These are phyloP conservation scores for Bombus superbus DNA, from an alignment of 1,140 invertebrate genomes.

Conservation along the genomic window DNA sequence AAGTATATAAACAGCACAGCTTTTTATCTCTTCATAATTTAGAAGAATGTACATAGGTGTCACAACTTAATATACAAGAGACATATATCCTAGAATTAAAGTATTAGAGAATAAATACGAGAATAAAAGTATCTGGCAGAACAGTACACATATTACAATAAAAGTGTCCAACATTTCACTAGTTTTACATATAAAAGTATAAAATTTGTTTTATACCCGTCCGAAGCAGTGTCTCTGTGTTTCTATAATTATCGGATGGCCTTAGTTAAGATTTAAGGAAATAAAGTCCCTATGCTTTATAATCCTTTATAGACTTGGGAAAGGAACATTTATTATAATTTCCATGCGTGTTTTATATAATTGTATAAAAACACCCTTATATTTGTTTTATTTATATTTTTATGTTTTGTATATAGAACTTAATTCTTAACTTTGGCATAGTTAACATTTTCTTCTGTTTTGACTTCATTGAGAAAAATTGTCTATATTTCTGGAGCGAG, in stretches of 20 bases:
- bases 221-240: conserved; percentile 39
- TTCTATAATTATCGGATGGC: conserved; percentile 39
- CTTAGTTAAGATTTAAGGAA: conserved; percentile 67
- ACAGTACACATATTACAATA: not conserved
- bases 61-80: not conserved
- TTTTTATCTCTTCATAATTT: not conserved
- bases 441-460: conserved; percentile 21
- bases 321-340: conserved; percentile 37
- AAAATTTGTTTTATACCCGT: not conserved
- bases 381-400: conserved; percentile 31
- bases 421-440: conserved; percentile 68
- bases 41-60: not conserved
- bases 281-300: conserved; percentile 11
- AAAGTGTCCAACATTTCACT: not conserved
- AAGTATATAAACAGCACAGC: not conserved
- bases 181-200: too few relatives aligned
- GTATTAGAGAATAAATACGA: not conserved
- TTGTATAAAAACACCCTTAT: not conserved
- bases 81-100: not conserved
- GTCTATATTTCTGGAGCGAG: conserved; percentile 39
- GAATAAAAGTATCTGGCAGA: not conserved
- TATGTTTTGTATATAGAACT: conserved; percentile 38
- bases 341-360: conserved; percentile 2
- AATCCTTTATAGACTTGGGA: not conserved
- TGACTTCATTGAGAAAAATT: conserved; percentile 25